Evolutionary conservation across 2,888 invertebrate species (phyloP), one percentile per base, ranked within the genome.

Genomic region (Dendrolimus houi): DNA sequence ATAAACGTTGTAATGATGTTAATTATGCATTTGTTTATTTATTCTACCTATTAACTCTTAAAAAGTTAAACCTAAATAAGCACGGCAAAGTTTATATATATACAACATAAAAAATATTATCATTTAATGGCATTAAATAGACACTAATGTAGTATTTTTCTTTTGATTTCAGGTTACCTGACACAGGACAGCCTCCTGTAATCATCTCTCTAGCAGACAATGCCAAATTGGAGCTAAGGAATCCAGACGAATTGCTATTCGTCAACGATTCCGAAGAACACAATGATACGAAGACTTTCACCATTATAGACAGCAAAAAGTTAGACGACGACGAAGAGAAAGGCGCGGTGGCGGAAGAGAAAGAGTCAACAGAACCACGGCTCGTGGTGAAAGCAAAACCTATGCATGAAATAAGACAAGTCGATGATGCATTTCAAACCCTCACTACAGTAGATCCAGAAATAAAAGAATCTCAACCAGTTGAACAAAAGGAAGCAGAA

Each of bases 171-270:
- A 94, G 94, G 79, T 92, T 93, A 83, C 92, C 93, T 77, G 93
- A 93, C 83, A 92, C 92, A 54, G 93, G 92, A 56, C 93, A 93
- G 69, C 90, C 91, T 68, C 87, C 88, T 62, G 91, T 93, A 57
- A 91, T 93, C 64, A 85, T 93, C 70, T 92, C 93, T 56, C 77
- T 94, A 64, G 91, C 92, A 63, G 93, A 93, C 70, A 92, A 92
- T 62, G 92, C 92, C 61, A 91, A 92, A 62, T 87, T 92, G 65
- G 93, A 93, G 69, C 79, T 93, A 58, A 92, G 92, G 67, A 91
- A 87, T 70, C 81, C 92, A 60, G 92, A 92, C 62, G 92, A 93
- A 67, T 71, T 88, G 41, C 70, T 92, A 62, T 88, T 82, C 69
- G 77, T 78, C 59, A 92, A 92, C 63, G 86, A 90, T 62, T 85